Evolutionary conservation across 1,140 invertebrate species (phyloP), one percentile per base, ranked within the genome.

Genomic region (Bombus haemorrhoidalis): DNA sequence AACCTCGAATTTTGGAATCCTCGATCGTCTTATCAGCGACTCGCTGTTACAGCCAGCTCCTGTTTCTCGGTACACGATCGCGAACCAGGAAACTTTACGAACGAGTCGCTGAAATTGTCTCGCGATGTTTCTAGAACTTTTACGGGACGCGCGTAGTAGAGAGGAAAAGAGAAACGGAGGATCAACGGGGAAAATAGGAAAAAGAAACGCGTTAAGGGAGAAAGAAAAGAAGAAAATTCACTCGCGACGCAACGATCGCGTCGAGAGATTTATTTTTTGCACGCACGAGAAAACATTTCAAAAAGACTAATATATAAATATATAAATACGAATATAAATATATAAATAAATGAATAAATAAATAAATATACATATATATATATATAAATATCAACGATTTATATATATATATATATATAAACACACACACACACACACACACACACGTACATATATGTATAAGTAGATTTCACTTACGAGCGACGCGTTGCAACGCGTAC

Each of bases 211-310:
- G 74, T 62, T 41, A 39, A 62, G 6, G 5, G 37, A 77, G 18
- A 18, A 72, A 72, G 37, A 83, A 59, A 28, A 37, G 22, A 79
- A 73, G 39, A 85, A 75, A 83, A 62, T 72, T 78, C 86, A 69
- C 74, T 77, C 57, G 59, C 75, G 76, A 22, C 77, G 68, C 77
- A 73, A 81, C 69, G 57, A 78, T 57, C 53, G 77, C 74, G 77
- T 34, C 69, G 85, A 91, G 88, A 92, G 88, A 91, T 93, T 92
- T 92, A 92, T 93, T 92, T 92, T 93, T 93, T 93, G 91, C 91
- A 92, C 86, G 73, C 82, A 86, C 57, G 81, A 92, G 43, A 74
- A 82, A 87, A 84, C 88, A 85, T 93, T 90, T 62, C 90, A 75
- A 77, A 75, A 87, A 92, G 82, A 91, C 79, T 90, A 89, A 90